Evolutionary conservation across 2,797 vertebrate genomes (phyloP), one percentile per base, ranked within the genome.

Genomic region (Cyclopterus lumpus): DNA sequence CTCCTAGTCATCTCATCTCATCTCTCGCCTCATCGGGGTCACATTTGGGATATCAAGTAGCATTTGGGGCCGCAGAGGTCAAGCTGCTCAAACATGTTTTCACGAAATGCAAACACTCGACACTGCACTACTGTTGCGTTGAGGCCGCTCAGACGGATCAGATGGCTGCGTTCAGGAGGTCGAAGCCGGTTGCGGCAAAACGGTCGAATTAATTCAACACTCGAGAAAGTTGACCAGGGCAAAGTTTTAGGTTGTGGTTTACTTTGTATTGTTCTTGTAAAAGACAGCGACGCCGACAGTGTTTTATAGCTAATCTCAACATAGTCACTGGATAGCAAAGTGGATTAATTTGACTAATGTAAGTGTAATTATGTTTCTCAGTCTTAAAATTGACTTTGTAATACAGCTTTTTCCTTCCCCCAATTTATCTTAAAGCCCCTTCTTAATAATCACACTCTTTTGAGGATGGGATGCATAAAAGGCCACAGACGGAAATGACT

Each of bases 101-200:
- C 30, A 70, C 72, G 10, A 72, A 68, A 59, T 64, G n/a, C 8
- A 63, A 81, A 85, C 77, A 80, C 69, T 75, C 59, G 42, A 80
- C 61, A 22, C 75, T 46, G 48, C 40, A 18, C 30, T 57, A 32
- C 49, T 64, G 64, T 48, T 73, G 54, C 66, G 67, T 65, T 32
- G 40, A 67, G 24, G 49, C 30, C 1, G 44, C 65, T 20, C 73
- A 61, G 67, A 77, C 42, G 2, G 81, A 84, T 91, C 76, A 46
- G 46, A 84, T 89, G 11, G 44, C 49, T n/a, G 26, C 48, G 60
- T 66, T 84, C 82, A 77, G 32, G 3, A 62, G 81, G 83, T 88
- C 75, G 73, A 66, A 67, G 46, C 58, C 68, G 46, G n/a, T 14
- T 51, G 71, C 59, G 24, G 22, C 32, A 46, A 58, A 75, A 74